A percentile compares a stretch with the other conserved stretches of the same genome.
These are phyloP conservation scores for Drosophila ananassae DNA, from an alignment of 1,140 invertebrate genomes.

Conservation along the genomic window DNA sequence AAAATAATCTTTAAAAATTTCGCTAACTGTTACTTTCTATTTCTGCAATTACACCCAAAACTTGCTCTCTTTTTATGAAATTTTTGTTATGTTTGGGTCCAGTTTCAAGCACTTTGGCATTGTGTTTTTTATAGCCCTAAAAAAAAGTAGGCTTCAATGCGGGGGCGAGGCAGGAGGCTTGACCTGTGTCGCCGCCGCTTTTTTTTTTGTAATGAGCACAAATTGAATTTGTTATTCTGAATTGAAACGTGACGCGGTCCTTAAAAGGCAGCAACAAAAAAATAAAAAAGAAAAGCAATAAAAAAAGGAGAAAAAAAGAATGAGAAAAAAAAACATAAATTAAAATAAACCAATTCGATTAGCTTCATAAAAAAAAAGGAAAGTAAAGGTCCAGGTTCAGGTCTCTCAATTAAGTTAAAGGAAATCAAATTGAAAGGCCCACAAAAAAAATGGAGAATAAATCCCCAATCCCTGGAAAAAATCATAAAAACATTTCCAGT, in stretches of 20 bases:
- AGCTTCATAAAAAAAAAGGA: conserved; percentile 6
- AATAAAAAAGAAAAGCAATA: too few relatives aligned
- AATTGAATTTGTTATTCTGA: conserved; percentile 41
- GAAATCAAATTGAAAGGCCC: background rate
- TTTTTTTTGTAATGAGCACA: conserved; percentile 39
- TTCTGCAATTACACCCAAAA: background rate
- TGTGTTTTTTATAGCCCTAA: conserved; percentile 29
- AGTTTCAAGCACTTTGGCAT: conserved; percentile 11
- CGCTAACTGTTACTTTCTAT: background rate
- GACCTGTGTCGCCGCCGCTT: conserved; percentile 17
- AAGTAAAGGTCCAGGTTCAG: background rate
- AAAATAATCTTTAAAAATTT: background rate
- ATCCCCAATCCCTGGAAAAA: background rate
- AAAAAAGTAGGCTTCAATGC: background rate
- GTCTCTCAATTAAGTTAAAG: conserved; percentile 21
- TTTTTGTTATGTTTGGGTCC: background rate
- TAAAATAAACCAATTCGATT: conserved; percentile 58
- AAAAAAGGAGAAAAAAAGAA: background rate
- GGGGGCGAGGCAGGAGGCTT: background rate
- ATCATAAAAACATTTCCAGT: background rate
- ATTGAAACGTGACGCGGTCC: conserved; percentile 34
- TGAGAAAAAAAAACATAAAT: conserved; percentile 40
- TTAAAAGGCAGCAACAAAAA: background rate
- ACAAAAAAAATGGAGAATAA: background rate
- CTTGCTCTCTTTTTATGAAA: background rate